phyloP scores from a whole-genome alignment of 1,140 invertebrate species.

The Drosophila melanica region DNA sequence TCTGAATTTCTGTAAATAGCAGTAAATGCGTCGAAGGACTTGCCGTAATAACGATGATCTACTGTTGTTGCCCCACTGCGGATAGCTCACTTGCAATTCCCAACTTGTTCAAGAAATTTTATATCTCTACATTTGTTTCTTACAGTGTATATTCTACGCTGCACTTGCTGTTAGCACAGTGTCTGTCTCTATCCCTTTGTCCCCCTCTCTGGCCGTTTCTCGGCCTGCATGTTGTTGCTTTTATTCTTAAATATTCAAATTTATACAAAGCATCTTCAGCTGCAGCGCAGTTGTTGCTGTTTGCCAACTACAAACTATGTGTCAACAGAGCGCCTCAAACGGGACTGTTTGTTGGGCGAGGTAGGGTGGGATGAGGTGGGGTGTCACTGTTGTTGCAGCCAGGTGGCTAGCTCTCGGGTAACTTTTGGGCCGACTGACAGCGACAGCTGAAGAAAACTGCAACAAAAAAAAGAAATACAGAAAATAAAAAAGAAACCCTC shows the following conservation, averaged over 20 bases:
- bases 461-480: not conserved
- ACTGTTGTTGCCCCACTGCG: too few species aligned
- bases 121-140: not conserved
- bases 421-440: slow-evolving; percentile 40
- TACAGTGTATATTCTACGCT: slow-evolving; percentile 10
- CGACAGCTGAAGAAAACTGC: slow-evolving; percentile 72
- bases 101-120: not conserved
- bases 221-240: slow-evolving; percentile 16
- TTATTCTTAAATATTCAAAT: slow-evolving; percentile 76
- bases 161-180: slow-evolving; percentile 3
- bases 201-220: not conserved
- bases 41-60: too few species aligned
- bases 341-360: slow-evolving; percentile 9
- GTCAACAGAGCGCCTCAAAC: slow-evolving; percentile 65
- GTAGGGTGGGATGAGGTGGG: not conserved
- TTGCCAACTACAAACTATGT: slow-evolving; percentile 78
- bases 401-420: slow-evolving; percentile 16
- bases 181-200: not conserved
- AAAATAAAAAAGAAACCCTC: not conserved
- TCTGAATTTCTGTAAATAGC: too few species aligned
- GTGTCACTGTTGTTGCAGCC: not conserved
- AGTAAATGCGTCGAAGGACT: too few species aligned
- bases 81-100: not conserved
- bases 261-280: slow-evolving; percentile 79
- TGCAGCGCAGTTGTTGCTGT: slow-evolving; percentile 50